Conservation (phyloP, 2,113 vertebrate genomes). For the Pardalotus punctatus region DNA sequence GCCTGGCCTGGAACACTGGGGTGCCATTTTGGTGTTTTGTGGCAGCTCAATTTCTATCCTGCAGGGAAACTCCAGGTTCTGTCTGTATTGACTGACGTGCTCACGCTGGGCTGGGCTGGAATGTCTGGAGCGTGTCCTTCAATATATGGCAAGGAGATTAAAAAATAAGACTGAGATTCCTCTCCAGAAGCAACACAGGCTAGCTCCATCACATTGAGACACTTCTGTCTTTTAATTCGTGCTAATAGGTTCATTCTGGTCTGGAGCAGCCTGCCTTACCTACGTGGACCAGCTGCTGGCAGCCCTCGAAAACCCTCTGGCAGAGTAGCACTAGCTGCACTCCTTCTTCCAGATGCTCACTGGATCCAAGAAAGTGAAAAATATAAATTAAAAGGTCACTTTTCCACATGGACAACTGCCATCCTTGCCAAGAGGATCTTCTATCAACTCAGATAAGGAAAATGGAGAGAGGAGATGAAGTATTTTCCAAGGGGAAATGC, state of each 20-base stretch:
- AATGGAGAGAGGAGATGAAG: neutral
- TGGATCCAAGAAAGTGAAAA: neutral
- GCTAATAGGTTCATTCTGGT: neutral
- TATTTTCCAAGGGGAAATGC: neutral
- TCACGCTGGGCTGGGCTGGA: neutral
- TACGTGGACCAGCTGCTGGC: neutral
- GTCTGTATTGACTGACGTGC: neutral
- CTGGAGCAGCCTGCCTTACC: neutral
- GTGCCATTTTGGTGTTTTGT: neutral
- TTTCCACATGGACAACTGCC: neutral
- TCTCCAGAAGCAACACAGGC: neutral
- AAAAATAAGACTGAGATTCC: neutral
- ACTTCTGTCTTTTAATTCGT: neutral
- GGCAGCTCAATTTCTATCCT: neutral
- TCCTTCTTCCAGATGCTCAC: neutral
- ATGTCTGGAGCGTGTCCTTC: neutral
- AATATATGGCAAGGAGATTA: neutral
- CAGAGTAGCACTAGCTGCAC: neutral
- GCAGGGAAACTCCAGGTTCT: neutral
- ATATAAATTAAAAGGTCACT: neutral
- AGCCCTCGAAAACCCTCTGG: neutral
- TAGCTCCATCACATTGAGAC: neutral
- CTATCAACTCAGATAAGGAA: neutral
- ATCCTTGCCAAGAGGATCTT: neutral
- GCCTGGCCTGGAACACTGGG: neutral